A percentile compares a stretch with the other conserved stretches of the same genome.
These are phyloP conservation scores for Malurus elegans DNA, from an alignment of 2,113 vertebrate genomes.

Conservation along the genomic window DNA sequence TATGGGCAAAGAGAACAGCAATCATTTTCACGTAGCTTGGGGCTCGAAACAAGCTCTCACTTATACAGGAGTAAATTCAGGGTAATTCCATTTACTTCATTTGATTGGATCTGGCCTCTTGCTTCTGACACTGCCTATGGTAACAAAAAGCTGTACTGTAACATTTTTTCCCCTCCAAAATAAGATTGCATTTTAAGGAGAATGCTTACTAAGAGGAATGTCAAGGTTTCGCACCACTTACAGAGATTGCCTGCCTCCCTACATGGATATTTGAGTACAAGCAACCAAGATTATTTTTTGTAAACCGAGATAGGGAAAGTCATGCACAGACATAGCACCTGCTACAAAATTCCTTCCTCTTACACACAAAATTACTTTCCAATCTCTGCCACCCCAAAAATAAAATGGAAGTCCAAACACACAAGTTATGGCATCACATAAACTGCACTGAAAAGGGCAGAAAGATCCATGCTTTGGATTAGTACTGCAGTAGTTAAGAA, in stretches of 20 bases:
- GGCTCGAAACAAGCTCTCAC: constrained; percentile 43
- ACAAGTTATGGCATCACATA: neutral
- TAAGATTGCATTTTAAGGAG: neutral
- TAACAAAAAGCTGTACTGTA: neutral
- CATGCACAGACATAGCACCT: neutral
- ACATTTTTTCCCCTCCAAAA: neutral
- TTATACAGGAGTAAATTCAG: constrained; percentile 48
- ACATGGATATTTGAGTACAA: neutral
- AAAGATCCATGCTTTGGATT: neutral
- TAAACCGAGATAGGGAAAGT: neutral
- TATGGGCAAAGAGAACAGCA: constrained; percentile 16
- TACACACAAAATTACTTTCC: neutral
- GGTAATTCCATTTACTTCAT: constrained; percentile 44
- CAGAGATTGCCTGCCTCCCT: neutral
- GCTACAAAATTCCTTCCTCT: neutral
- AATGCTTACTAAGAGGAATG: neutral
- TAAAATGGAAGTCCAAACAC: neutral
- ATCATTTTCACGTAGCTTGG: constrained; percentile 38
- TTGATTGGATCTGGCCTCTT: constrained; percentile 35
- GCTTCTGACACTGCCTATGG: neutral
- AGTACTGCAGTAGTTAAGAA: neutral
- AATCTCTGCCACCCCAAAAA: accelerated
- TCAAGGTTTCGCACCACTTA: neutral
- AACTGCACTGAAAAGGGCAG: neutral
- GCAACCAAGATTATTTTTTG: neutral